A percentile compares a stretch with the other conserved stretches of the same genome.
These are phyloP conservation scores for Cephus cinctus DNA, from an alignment of 1,140 invertebrate species.

Conservation along the genomic window DNA sequence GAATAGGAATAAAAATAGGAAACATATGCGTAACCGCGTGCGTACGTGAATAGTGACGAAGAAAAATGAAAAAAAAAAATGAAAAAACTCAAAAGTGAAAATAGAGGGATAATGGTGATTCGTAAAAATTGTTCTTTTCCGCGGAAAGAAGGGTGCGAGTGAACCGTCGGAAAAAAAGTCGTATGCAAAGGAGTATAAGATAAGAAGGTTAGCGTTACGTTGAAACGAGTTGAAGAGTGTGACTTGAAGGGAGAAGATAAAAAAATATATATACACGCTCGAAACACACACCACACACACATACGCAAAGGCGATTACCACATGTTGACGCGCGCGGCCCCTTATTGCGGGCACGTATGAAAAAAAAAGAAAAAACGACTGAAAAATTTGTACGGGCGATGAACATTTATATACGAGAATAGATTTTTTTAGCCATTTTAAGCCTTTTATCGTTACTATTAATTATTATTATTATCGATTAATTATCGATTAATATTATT, in stretches of 20 bases:
- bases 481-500: too few relatives aligned
- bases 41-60: constrained; percentile 4
- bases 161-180: neutral
- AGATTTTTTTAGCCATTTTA: constrained; percentile 15
- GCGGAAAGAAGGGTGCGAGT: constrained; percentile 37
- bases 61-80: neutral
- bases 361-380: constrained; percentile 31
- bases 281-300: too few relatives aligned
- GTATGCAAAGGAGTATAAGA: constrained; percentile 21
- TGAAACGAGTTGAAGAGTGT: too few relatives aligned
- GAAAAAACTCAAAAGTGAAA: neutral
- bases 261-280: too few relatives aligned
- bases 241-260: too few relatives aligned
- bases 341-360: too few relatives aligned
- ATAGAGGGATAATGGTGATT: neutral
- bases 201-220: too few relatives aligned
- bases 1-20: too few relatives aligned
- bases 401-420: constrained; percentile 19
- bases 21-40: neutral
- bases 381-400: constrained; percentile 23
- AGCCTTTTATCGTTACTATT: constrained; percentile 12
- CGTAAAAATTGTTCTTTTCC: constrained; percentile 4
- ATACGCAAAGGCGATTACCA: too few relatives aligned
- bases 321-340: too few relatives aligned
- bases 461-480: too few relatives aligned